Percentiles rank a stretch among this genome's conserved stretches.
These are phyloP conservation scores for Cybosia mesomella DNA, from an alignment of 2,888 invertebrate genomes.

Conservation along the genomic window DNA sequence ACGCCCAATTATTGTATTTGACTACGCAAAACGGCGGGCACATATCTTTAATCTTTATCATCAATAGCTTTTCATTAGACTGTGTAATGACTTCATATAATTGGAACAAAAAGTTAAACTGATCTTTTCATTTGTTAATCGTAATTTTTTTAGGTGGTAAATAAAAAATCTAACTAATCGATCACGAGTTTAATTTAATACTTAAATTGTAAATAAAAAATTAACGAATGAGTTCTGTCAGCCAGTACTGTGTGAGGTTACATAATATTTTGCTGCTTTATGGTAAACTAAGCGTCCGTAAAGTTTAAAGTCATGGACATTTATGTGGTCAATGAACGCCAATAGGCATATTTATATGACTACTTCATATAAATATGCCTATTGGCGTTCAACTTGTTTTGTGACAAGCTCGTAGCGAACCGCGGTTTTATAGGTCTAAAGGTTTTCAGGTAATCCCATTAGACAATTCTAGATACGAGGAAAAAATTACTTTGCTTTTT, in stretches of 20 bases:
- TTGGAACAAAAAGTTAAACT: constrained; percentile 15
- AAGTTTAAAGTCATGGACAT: constrained; percentile 68
- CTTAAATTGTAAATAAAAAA: constrained; percentile 40
- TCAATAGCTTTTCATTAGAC: constrained; percentile 8
- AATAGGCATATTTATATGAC: constrained; percentile 47
- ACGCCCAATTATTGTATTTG: not conserved
- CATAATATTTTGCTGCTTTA: constrained; percentile 60
- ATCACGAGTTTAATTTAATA: constrained; percentile 29
- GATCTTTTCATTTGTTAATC: constrained; percentile 11
- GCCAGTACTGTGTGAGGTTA: constrained; percentile 54
- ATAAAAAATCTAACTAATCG: constrained; percentile 36
- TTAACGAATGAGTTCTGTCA: constrained; percentile 43
- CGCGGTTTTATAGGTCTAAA: constrained; percentile 28
- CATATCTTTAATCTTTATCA: not conserved
- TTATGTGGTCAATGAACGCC: constrained; percentile 75
- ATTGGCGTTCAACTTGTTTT: no score
- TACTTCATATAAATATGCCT: no score
- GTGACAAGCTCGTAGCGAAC: constrained; percentile 30
- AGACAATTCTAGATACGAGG: no score
- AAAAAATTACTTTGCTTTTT: no score
- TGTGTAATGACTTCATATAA: constrained; percentile 17
- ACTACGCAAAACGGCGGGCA: not conserved
- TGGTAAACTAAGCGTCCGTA: constrained; percentile 44
- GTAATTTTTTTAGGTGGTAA: constrained; percentile 1
- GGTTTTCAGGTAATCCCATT: not conserved